These are phyloP conservation scores for Corydoras sp. DNA, from an alignment of 2,113 vertebrate species.

Conservation along the genomic window DNA sequence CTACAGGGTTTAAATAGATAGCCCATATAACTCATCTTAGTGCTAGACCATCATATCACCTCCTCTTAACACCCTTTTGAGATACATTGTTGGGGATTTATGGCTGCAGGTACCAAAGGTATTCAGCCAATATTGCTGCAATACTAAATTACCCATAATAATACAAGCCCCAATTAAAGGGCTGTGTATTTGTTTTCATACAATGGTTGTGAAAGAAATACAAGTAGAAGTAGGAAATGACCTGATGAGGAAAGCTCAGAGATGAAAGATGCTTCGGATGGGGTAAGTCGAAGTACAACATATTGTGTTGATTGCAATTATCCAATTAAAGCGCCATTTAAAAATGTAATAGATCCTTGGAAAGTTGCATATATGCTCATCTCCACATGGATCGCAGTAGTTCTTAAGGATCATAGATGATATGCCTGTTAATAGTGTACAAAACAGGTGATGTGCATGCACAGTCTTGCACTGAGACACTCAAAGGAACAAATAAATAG, in stretches of 20 bases:
- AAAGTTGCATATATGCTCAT: too few species aligned
- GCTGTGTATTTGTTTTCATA: background rate
- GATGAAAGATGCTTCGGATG: too few species aligned
- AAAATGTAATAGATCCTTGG: too few species aligned
- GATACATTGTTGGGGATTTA: background rate
- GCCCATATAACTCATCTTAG: slow-evolving; percentile 4
- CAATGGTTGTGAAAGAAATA: background rate
- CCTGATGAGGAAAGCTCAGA: too few species aligned
- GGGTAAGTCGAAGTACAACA: background rate
- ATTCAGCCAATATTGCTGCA: background rate
- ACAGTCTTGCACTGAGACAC: background rate
- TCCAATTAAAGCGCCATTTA: background rate
- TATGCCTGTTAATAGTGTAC: background rate
- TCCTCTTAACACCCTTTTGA: background rate
- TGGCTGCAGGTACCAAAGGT: background rate
- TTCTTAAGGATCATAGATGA: background rate
- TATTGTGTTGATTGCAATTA: slow-evolving; percentile 2
- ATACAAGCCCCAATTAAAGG: background rate
- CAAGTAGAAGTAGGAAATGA: too few species aligned
- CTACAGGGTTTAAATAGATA: background rate
- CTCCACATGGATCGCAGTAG: background rate
- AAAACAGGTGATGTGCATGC: slow-evolving; percentile 13
- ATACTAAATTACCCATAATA: background rate
- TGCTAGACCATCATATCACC: slow-evolving; percentile 6
- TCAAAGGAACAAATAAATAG: slow-evolving; percentile 2